Conservation (phyloP, 64 coral and sea anemone species). For the Montipora foliosa region DNA sequence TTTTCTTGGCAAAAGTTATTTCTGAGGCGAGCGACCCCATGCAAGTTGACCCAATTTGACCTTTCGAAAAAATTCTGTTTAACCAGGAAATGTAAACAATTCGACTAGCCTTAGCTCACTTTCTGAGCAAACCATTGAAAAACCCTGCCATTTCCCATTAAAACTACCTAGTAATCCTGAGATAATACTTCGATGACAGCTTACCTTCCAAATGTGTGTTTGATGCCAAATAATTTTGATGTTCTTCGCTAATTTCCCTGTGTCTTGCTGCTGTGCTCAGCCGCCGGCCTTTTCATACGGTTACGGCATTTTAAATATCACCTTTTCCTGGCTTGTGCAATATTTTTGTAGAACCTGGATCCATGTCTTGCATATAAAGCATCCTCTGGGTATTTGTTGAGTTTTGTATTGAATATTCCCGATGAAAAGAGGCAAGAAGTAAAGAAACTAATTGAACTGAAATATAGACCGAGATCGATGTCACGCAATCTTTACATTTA, state of each 20-base stretch:
- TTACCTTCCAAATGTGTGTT: conserved; percentile 46
- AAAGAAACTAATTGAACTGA: conserved; percentile 14
- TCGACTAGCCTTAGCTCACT: not conserved
- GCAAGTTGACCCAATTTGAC: conserved; percentile 57
- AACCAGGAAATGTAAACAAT: not conserved
- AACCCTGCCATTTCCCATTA: too few relatives aligned
- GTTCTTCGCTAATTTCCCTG: too few relatives aligned
- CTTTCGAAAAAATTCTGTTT: conserved; percentile 23
- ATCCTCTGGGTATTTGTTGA: conserved; percentile 24
- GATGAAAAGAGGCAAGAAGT: conserved; percentile 41
- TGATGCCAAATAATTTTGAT: not conserved
- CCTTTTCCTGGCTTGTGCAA: conserved; percentile 26
- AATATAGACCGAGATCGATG: conserved; percentile 6
- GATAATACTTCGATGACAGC: conserved; percentile 40
- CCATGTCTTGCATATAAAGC: conserved; percentile 33
- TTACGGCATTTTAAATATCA: not conserved
- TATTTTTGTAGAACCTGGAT: conserved; percentile 47
- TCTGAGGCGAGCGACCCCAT: conserved; percentile 30
- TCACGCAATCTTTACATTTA: too few relatives aligned
- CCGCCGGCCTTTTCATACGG: too few relatives aligned
- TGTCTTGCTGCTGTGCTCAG: too few relatives aligned
- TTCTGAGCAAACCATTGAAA: too few relatives aligned
- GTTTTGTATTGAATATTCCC: conserved; percentile 28
- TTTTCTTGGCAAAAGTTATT: conserved; percentile 55
- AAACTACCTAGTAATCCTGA: not conserved